phyloP scores from a whole-genome alignment of 1,140 invertebrate genomes.

The Drosophila repleta region DNA sequence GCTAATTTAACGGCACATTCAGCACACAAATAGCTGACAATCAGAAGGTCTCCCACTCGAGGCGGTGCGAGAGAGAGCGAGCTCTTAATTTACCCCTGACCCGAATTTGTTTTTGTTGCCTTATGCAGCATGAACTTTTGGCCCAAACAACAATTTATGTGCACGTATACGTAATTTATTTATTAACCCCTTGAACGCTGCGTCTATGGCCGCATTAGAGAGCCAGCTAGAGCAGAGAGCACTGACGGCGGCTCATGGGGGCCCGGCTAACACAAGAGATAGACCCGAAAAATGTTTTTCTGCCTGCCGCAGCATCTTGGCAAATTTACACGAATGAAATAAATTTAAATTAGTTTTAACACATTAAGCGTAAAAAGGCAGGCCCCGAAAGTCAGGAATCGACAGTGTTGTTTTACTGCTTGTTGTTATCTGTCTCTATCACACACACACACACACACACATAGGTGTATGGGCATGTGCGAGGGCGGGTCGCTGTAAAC shows the following conservation, averaged over 20 bases:
- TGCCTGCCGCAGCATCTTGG: slow-evolving; percentile 59
- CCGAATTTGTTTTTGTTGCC: slow-evolving; percentile 37
- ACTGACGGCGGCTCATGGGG: neutral
- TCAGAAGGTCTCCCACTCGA: slow-evolving; percentile 26
- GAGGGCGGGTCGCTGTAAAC: slow-evolving; percentile 42
- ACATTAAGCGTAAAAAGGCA: slow-evolving; percentile 78
- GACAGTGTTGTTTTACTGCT: slow-evolving; percentile 52
- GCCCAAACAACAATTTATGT: slow-evolving; percentile 69
- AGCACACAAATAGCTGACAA: slow-evolving; percentile 71
- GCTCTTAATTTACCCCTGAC: slow-evolving; percentile 38
- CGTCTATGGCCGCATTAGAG: neutral
- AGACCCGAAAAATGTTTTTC: slow-evolving; percentile 45
- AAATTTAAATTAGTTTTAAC: slow-evolving; percentile 83
- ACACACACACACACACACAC: neutral
- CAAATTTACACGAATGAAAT: slow-evolving; percentile 72
- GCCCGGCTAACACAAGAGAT: slow-evolving; percentile 3
- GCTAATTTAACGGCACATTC: slow-evolving; percentile 74
- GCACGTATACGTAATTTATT: slow-evolving; percentile 81
- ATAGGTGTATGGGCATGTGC: neutral
- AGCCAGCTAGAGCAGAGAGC: neutral
- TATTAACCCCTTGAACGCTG: slow-evolving; percentile 75
- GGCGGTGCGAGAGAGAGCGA: neutral
- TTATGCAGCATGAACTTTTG: slow-evolving; percentile 66
- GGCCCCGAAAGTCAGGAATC: slow-evolving; percentile 67
- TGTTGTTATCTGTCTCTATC: slow-evolving; percentile 9